Base-by-base conservation (phyloP, 64 coral and sea anemone species). In the Montipora sp. region DNA sequence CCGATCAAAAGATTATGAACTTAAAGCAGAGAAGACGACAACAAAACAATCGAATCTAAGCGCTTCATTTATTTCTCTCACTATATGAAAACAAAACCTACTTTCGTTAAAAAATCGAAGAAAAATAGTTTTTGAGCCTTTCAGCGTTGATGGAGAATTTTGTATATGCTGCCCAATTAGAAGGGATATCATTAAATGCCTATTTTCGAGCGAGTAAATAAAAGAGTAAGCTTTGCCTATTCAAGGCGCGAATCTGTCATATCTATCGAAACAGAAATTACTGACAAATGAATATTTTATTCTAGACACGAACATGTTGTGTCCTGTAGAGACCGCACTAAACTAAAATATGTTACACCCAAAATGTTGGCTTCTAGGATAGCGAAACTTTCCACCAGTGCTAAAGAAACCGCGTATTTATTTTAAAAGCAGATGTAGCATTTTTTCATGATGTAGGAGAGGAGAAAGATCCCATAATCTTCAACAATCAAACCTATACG, bases 1-100 rank as follows among this genome's bases (percentile, higher is more conserved):
- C 51, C 24, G 89, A 74, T 94, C 83, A 94, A 97, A 71, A 94
- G 75, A 91, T 87, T 80, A 93, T 93, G 73, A 88, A 87, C 83
- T 89, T 59, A 89, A 57, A 78, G 74, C 84, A 80, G 79, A 87
- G 21, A 93, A 73, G 70, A 89, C 72, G 72, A 89, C 50, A 89
- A 59, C 75, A 75, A 19, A 77, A 77, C 75, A 75, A 89, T 77
- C 13, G 87, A 61, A 89, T 59, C 72, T 58, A 77, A 78, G 14
- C 72, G 47, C 53, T 93, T 87, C 75, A 73, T 88, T 75, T 85
- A 77, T 90, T 90, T 85, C 82, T 49, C 20, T 85, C 82, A 49
- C 82, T 22, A 44, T 63, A n/a, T 85, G 82, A 85, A 85, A 85
- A 85, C 60, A 63, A 82, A 85, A 85, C 65, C 46, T 65, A 48